Base-by-base conservation (phyloP, 2,888 invertebrate genomes). In the Erebia ligea region DNA sequence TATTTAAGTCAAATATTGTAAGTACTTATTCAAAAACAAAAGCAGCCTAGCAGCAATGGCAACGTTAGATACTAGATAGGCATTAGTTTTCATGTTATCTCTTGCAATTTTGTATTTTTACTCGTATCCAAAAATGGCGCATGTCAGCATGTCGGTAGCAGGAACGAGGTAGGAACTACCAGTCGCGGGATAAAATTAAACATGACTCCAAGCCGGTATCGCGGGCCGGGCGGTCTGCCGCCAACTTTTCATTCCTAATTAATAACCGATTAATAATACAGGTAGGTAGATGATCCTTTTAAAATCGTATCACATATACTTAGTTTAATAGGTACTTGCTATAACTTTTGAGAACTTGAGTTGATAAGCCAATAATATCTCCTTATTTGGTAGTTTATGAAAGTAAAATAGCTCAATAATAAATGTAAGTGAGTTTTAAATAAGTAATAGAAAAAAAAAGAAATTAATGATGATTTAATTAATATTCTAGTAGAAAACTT, bases 111-210 rank as follows among this genome's bases (percentile, higher is more conserved):
- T 6, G 66, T 68, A 73, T 71, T 71, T 71, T 69, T 71, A 71
- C 65, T 61, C 69, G 25, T 17, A 56, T 61, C 56, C 71, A 57
- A 73, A 73, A 73, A 69, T 67, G 71, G 71, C 67, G 69, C 71
- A 71, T 69, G 71, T 73, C 71, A 71, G 59, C 67, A 66, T 66
- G 57, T 74, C 62, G 64, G 71, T 67, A 61, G 42, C 10, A 50
- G 64, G 25, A 52, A 64, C 56, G 45, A 69, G 57, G 71, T 67
- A 63, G 67, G 61, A 70, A 74, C 72, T 72, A 63, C 65, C 68
- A 58, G 68, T 72, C 68, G 61, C 19, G 66, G 15, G 54, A 21
- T 73, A 74, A 68, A 72, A 70, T 58, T 74, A 74, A 70, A 56
- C 65, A 45, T 72, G 72, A 74, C 70, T 72, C 69, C 76, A 67